Evolutionary conservation across 2,888 invertebrate genomes (phyloP), one percentile per base, ranked within the genome.

Genomic region (Crematogaster levior): DNA sequence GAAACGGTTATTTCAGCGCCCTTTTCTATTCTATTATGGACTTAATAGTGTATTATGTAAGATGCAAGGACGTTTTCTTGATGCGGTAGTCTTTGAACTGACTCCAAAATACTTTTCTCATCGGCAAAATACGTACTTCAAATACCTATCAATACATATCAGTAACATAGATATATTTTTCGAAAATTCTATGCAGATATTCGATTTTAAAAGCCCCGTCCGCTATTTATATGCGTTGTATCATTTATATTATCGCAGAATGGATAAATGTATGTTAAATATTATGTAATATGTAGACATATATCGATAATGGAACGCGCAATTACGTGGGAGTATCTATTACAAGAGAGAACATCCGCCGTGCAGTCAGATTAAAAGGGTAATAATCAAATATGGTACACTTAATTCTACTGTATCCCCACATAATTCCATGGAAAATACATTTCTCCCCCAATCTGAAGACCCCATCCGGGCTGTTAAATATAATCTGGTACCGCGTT

Each of bases 331-430:
- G 51, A 51, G 68, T 70, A 79, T 79, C 56, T 46, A 7, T 79
- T 70, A 70, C 77, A 43, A 43, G 70, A 66, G 83, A 84, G 77
- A 77, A 81, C 56, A 81, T 81, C 81, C 72, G 74, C 60, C 68
- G 30, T 68, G 85, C 80, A 87, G 85, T 89, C 86, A 89, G 91
- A 94, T 94, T 94, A 94, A 93, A 93, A 93, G 94, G 93, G 93
- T 94, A 94, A 94, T 94, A 94, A 94, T 94, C 93, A 94, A 93
- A 93, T 93, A 92, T 90, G 91, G 91, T 91, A 84, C 89, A 89
- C 90, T 92, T 93, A 93, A 93, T 93, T 92, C 92, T 86, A 90
- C 85, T 85, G 90, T 89, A 90, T 91, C 89, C 91, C 90, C 90
- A 88, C 90, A 90, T 93, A 92, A 92, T 92, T 92, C 88, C 87